Evolutionary conservation across 1,140 invertebrate genomes (phyloP), one percentile per base, ranked within the genome.

Genomic region (Choristoneura fumiferana): DNA sequence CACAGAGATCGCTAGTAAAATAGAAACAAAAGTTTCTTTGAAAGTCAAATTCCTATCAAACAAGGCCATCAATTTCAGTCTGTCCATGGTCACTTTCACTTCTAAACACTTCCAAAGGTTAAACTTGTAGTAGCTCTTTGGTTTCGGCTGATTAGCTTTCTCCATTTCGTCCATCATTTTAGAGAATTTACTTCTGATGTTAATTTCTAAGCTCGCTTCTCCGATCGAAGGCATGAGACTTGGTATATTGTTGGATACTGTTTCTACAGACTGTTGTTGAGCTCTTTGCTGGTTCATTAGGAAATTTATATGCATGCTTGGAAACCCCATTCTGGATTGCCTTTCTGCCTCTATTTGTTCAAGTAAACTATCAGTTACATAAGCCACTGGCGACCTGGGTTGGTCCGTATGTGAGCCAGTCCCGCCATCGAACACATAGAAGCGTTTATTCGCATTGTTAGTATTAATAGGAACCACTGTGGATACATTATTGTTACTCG

Each of bases 41-140:
- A 95, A 91, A 6, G 96, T 96, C 13, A 96, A 82, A 85, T 99
- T 99, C 40, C 96, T 92, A 88, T 99, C 98, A 57, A 99, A 93
- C 0, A 99, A 87, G 0, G 98, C 97, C 76, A 99, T 91, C 8
- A 99, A 88, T 61, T 97, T 95, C 39, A 99, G 90, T 43, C 98
- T 92, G 89, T 99, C 98, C 91, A 99, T 97, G 22, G 94, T 93
- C 1, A 98, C 91, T 90, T 95, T 96, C 0, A 96, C 54, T 75
- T 91, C 65, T 60, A 90, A 78, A 76, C 93, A 94, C 60, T 93
- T 94, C 4, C 94, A 92, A 13, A 96, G 82, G 78, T 94, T 93
- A 74, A 96, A 95, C 73, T 96, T 96, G 82, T 98, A 98, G 87
- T 96, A 98, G 70, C 95, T 94, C 69, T 95, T 95, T 0, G 93